Base-by-base conservation (phyloP, 2,113 vertebrate genomes). In the Coturnix japonica region DNA sequence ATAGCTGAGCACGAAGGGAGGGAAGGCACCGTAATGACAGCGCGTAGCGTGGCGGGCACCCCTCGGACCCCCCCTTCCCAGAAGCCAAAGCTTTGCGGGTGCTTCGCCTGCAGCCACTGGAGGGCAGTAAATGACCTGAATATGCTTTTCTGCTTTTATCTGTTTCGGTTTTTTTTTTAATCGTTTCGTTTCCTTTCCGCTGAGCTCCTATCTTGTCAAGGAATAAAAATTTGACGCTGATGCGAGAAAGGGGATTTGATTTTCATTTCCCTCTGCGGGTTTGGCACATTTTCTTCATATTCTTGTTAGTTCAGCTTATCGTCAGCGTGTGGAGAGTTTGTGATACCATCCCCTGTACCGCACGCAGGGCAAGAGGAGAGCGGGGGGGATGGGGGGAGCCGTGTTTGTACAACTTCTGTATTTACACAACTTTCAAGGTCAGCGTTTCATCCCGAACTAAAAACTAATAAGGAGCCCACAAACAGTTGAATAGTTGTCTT, bases 81-180 rank as follows among this genome's bases (percentile, higher is more conserved):
- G 84, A 67, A 87, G 35, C 61, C 33, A 76, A 60, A 64, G 61
- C 63, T 81, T 39, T 39, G 75, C 59, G 41, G 92, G 33, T 63
- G 66, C 78, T 91, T 60, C 35, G 54, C 76, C 19, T 22, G 28
- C 28, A 53, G 69, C 97, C 98, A 97, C 97, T 22, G 95, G 98
- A 97, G 97, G 97, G 98, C 97, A 98, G 97, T 97, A 97, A 92
- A 97, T 94, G 97, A 97, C 87, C 96, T 97, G 90, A 59, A 69
- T 95, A 92, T 95, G 64, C 8, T 2, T 44, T 63, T 84, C 79
- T 46, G 13, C 46, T 79, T 95, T 73, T 84, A 74, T 91, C 87
- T 91, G n/a, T n/a, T n/a, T n/a, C n/a, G n/a, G n/a, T n/a, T n/a
- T 65, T 41, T 76, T 93, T 94, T 96, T 87, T 82, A 96, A 94